Base-by-base conservation (phyloP, 2,888 invertebrate genomes). In the Elegia similella region DNA sequence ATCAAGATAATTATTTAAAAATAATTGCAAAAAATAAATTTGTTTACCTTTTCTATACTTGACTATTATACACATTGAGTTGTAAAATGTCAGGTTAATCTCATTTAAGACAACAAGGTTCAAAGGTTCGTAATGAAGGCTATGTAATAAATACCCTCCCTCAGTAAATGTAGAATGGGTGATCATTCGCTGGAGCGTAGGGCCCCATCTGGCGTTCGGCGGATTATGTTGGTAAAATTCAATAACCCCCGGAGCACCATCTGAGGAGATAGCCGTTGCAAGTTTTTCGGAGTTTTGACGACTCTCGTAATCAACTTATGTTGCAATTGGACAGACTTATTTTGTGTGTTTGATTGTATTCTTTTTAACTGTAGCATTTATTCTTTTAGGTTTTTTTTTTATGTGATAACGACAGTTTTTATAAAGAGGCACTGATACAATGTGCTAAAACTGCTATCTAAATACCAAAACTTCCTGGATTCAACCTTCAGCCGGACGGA, bases 191-290 rank as follows among this genome's bases (percentile, higher is more conserved):
- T 75, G 73, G 69, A 72, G 68, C 70, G 79, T 15, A 38, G 38
- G 82, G 81, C 63, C 84, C 64, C 88, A 85, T 80, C 86, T 88
- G 88, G 82, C 78, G 74, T 69, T 77, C 69, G 76, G 73, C 71
- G 80, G 82, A 86, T 88, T 86, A 87, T 82, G 79, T 82, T 76
- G 79, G 76, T 80, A 76, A 80, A 88, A 88, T 86, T 88, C 86
- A 86, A 88, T 87, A 88, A 86, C 82, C 82, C 84, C 75, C 73
- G 69, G 73, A 76, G 73, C 68, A 72, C 79, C 86, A 87, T 81
- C 87, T 88, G 86, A 75, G 83, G 61, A 72, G 70, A 69, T 72
- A 69, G 72, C 65, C 69, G 72, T 76, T 70, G 74, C 71, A 75
- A 81, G 72, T 82, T 84, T 82, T 81, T 80, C 67, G 63, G 65